These are phyloP conservation scores for Catharus fuscescens DNA, from an alignment of 2,113 vertebrate species.

Conservation along the genomic window DNA sequence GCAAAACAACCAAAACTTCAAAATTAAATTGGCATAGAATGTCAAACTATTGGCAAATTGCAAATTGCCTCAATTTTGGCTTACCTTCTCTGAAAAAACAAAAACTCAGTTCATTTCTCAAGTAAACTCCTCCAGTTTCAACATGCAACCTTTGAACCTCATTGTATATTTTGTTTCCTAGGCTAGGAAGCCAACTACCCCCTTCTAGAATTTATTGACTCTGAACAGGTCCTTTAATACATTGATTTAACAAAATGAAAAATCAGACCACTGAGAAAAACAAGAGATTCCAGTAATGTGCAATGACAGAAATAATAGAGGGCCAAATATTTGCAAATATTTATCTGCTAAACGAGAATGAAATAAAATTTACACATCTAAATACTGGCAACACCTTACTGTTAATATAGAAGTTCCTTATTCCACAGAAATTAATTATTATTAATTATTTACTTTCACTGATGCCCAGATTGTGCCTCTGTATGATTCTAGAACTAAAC, in stretches of 20 bases:
- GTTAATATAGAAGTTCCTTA: background rate
- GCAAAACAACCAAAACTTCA: background rate
- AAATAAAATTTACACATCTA: background rate
- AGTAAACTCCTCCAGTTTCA: background rate
- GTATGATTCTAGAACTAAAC: background rate
- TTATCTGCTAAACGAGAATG: background rate
- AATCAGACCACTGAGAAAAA: background rate
- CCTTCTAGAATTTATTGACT: background rate
- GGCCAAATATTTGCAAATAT: background rate
- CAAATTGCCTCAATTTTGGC: background rate
- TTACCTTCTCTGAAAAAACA: background rate
- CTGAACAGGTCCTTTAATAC: background rate
- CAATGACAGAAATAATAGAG: background rate
- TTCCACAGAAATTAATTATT: background rate
- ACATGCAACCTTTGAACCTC: background rate
- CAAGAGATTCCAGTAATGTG: background rate
- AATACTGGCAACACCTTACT: background rate
- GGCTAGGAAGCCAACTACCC: background rate
- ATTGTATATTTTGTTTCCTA: background rate
- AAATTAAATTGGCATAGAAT: background rate
- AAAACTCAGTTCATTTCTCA: background rate
- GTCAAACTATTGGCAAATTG: background rate
- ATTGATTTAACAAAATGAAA: background rate
- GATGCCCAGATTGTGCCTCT: background rate
- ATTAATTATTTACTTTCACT: background rate